Evolutionary conservation across 2,797 vertebrate genomes (phyloP).

Genomic region (Dromococcyx pavoninus): DNA sequence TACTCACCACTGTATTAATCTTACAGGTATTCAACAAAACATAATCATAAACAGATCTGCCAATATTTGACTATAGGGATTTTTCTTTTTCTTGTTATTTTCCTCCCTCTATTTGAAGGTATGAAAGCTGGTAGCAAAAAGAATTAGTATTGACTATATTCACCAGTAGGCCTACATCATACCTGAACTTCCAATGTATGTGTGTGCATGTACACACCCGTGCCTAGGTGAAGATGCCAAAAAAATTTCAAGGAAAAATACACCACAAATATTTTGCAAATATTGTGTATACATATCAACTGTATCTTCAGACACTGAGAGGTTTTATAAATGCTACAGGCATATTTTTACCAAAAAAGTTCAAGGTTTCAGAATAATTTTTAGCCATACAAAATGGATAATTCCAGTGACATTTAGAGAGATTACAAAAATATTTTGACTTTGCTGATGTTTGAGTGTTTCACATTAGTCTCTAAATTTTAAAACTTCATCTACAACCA

Average conservation of each 20-base stretch:
- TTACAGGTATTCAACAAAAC: background rate
- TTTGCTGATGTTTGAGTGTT: background rate
- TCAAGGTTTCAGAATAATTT: background rate
- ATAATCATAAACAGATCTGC: background rate
- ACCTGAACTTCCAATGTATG: background rate
- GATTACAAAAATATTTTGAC: background rate
- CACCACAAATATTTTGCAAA: background rate
- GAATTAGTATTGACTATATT: background rate
- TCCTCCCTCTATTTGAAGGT: background rate
- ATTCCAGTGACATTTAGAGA: background rate
- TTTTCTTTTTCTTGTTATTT: background rate
- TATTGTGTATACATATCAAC: background rate
- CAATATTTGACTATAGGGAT: background rate
- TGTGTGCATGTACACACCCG: fast-evolving
- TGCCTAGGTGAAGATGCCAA: background rate
- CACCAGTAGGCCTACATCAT: background rate
- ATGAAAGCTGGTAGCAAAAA: background rate
- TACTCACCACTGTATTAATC: background rate
- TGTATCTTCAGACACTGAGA: background rate
- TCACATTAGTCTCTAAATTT: background rate
- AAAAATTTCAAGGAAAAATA: background rate
- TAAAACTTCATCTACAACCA: background rate
- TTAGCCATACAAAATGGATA: background rate
- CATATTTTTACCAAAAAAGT: background rate
- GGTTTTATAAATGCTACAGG: background rate